Evolutionary conservation across 2,888 invertebrate genomes (phyloP), one percentile per base, ranked within the genome.

Genomic region (Caenorhabditis virilis): DNA sequence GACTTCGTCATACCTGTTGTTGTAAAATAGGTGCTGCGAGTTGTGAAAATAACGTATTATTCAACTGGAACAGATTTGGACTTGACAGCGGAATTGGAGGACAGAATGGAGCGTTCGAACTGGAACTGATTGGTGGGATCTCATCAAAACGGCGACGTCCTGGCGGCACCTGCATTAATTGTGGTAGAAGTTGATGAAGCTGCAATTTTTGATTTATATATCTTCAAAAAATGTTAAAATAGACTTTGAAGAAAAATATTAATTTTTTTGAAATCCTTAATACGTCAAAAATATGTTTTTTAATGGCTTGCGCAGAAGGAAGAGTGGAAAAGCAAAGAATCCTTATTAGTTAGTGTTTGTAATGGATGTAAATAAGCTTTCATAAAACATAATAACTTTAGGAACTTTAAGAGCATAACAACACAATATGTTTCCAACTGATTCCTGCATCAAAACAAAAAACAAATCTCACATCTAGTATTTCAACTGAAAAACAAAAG

Each of bases 1-100:
- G 13, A 47, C 30, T 35, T 16, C n/a, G 27, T 30, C 22, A 18
- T 16, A 59, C 64, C 50, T 72, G 72, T 25, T 72, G 68, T 43
- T 72, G 72, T 15, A 72, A 25, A 11, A 72, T 23, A 33, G 72
- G 72, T 18, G 56, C 59, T 3, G 65, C 48, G 15, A 66, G 38
- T 13, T 62, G 62, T 5, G 50, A 51, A 1, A 69, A 16, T 0
- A 72, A n/a, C 1, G 57, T 41, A 2, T 65, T 60, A 26, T 59
- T 66, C 15, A 53, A 26, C 38, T 49, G 6, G 52, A 46, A 39
- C 50, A 51, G 5, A 33, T 27, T 26, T 7, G 57, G 26, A 23
- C 46, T 58, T 20, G 48, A 46, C 1, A 64, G 23, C 7, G 43
- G 23, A 4, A 65, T 26, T 16, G 55, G 59, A 1, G 65, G 56